Conservation (phyloP, 2,888 invertebrate species). For the Poecilobothrus nobilitatus region DNA sequence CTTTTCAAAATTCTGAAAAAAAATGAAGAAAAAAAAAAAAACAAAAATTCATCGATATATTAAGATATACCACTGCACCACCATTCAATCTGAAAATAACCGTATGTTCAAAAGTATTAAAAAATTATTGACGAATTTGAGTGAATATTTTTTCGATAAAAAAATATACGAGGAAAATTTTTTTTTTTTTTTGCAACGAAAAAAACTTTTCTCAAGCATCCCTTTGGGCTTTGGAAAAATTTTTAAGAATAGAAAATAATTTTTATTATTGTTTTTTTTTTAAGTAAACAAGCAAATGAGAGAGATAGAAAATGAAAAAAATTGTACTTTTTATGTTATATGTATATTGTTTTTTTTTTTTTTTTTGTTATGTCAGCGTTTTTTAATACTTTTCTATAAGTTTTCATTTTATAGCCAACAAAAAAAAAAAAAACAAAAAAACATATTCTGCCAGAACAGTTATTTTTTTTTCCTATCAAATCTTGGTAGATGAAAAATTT, state of each 20-base stretch:
- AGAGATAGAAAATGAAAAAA: not conserved
- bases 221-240: not conserved
- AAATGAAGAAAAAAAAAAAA: too few species aligned
- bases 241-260: not conserved
- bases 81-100: too few species aligned
- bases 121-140: constrained; percentile 3
- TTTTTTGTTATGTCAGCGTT: not conserved
- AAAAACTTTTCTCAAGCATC: not conserved
- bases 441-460: not conserved
- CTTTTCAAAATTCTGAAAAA: too few species aligned
- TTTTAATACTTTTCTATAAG: not conserved
- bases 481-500: not conserved
- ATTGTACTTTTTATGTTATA: too few species aligned
- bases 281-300: not conserved
- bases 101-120: not conserved
- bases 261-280: not conserved
- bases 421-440: not conserved
- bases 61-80: too few species aligned
- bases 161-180: not conserved
- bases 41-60: too few species aligned
- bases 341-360: too few species aligned
- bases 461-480: not conserved
- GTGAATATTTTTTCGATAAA: not conserved
- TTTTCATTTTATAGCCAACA: not conserved
- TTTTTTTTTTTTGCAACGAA: not conserved